Percentiles rank a stretch among this genome's conserved stretches.
Evolutionary conservation across 1,140 invertebrate genomes (phyloP).

Genomic region (Anastatus disparis): DNA sequence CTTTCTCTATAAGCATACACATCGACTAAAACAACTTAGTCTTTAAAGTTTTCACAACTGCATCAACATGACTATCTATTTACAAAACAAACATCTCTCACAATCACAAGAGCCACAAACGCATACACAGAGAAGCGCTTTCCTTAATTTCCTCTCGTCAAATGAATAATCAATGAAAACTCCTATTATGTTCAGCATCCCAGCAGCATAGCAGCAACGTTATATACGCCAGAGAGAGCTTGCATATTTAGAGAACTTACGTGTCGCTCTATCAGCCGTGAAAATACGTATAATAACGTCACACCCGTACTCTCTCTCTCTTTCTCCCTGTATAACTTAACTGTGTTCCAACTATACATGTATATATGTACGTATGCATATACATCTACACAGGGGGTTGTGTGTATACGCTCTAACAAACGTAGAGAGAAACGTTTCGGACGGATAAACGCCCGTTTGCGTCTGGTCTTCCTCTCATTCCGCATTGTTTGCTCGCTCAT

Average conservation of each 20-base stretch:
- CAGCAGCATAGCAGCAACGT: neutral
- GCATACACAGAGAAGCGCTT: no score
- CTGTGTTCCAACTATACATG: neutral
- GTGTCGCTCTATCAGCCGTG: constrained; percentile 3
- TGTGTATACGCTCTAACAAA: neutral
- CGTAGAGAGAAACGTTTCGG: constrained; percentile 5
- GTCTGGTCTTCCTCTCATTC: neutral
- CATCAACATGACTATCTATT: neutral
- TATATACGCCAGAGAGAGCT: neutral
- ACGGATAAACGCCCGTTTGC: constrained; percentile 36
- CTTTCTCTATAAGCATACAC: no score
- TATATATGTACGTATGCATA: neutral
- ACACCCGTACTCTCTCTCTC: no score
- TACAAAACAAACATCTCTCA: neutral
- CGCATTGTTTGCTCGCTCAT: neutral
- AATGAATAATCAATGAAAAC: constrained; percentile 3
- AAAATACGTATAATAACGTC: constrained; percentile 28
- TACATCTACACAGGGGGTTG: neutral
- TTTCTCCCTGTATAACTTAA: no score
- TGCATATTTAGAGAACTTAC: constrained; percentile 3
- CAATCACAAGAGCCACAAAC: no score
- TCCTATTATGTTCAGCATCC: neutral
- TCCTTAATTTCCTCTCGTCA: neutral
- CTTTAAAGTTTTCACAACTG: neutral
- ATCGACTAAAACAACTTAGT: no score